A percentile compares a stretch with the other conserved stretches of the same genome.
Evolutionary conservation across 2,888 invertebrate genomes (phyloP).

Genomic region (Aporophyla lueneburgensis): DNA sequence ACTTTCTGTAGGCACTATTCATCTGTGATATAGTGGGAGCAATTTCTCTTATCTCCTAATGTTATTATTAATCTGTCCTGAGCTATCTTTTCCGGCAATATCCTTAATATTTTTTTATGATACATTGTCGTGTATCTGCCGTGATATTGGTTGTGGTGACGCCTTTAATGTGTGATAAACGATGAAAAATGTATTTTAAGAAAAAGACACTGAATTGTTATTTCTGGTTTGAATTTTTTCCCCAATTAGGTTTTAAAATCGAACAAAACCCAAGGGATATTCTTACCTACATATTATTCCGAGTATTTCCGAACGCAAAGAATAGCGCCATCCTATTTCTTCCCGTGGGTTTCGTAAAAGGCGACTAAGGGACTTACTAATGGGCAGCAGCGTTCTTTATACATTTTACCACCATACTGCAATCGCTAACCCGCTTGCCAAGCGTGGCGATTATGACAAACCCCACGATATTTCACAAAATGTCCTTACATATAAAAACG

Average conservation of each 20-base stretch:
- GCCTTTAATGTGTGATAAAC: constrained; percentile 9
- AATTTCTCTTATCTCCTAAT: constrained; percentile 49
- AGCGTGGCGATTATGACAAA: too few species aligned
- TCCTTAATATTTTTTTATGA: constrained; percentile 43
- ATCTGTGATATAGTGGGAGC: constrained; percentile 9
- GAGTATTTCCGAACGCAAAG: too few species aligned
- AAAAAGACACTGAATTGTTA: too few species aligned
- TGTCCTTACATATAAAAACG: background rate
- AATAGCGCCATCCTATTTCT: too few species aligned
- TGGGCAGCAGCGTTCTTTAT: too few species aligned
- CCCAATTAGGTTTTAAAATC: background rate
- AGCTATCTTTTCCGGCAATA: constrained; percentile 29
- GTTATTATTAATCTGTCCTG: constrained; percentile 48
- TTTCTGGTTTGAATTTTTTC: background rate
- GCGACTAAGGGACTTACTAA: too few species aligned
- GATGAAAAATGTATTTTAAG: background rate
- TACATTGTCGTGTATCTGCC: constrained; percentile 6
- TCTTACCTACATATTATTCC: too few species aligned
- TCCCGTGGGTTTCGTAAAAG: too few species aligned
- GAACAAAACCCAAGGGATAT: background rate
- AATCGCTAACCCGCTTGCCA: too few species aligned
- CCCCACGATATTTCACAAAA: too few species aligned
- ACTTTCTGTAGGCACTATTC: background rate
- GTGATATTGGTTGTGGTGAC: background rate
- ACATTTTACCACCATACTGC: too few species aligned